Base-by-base conservation (phyloP, 1,140 invertebrate genomes). In the Oncopodura yosiiana region DNA sequence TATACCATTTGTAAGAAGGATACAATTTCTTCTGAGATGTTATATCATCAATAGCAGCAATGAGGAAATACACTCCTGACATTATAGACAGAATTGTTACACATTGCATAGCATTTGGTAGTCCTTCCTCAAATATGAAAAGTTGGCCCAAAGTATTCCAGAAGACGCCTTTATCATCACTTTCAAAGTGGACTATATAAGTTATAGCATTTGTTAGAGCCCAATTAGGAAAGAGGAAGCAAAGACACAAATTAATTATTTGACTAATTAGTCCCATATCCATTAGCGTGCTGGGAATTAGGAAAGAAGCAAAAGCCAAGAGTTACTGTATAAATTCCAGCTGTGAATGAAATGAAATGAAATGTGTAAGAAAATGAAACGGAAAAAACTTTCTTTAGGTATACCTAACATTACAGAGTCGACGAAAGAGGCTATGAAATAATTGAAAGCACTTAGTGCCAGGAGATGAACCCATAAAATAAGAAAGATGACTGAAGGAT, bases 191-290 rank as follows among this genome's bases (percentile, higher is more conserved):
- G 12, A 62, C 19, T 18, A 58, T 21, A 3, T 38, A 19, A 6
- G 2, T 3, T 1, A 62, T 23, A 3, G 37, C 49, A 32, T 58
- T 54, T 1, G 37, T 12, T 2, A 62, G 38, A n/a, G 51, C 36
- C 60, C 60, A 62, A 18, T 62, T 62, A n/a, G 60, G 60, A 16
- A 58, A 52, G 0, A 58, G 1, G 16, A 45, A 3, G 26, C 16
- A 19, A 1, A 52, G 21, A 6, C 43, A 29, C 0, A 37, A 12
- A 27, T 53, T 56, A 12, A 37, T 6, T 9, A 4, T 18, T 27
- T 27, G 16, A 1, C n/a, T 16, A 1, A 60, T 11, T 12, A 53
- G 27, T 4, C 34, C 49, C 12, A 34, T 41, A 9, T 39, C 18
- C 14, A 45, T 1, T 14, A 60, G 23, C 0, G 14, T 19, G 8